Conservation (phyloP, 2,888 invertebrate genomes). For the Gari tellinella region DNA sequence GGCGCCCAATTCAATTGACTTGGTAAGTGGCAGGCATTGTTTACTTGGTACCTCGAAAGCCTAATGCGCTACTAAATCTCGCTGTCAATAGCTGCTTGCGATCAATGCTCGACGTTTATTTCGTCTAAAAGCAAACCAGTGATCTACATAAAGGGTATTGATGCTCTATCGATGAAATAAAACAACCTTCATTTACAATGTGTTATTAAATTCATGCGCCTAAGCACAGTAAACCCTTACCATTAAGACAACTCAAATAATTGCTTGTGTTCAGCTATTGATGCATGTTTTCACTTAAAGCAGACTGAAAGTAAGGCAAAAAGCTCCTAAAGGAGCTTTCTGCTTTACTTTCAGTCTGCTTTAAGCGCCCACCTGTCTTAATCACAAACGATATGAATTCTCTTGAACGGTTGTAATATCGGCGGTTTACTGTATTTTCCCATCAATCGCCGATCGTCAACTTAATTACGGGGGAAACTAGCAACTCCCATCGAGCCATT, state of each 20-base stretch:
- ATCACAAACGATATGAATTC: no score
- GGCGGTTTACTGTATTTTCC: no score
- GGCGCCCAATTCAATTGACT: constrained; percentile 48
- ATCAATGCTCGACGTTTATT: constrained; percentile 33
- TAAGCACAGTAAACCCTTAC: no score
- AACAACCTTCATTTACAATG: constrained; percentile 12
- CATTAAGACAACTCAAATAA: no score
- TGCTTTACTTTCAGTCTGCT: no score
- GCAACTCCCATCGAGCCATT: constrained; percentile 19
- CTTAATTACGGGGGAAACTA: constrained; percentile 30
- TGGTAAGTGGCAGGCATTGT: constrained; percentile 50
- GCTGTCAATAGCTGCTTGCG: constrained; percentile 39
- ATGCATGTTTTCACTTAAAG: no score
- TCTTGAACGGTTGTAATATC: no score
- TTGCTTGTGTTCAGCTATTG: no score
- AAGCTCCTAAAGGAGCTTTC: no score
- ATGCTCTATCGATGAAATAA: constrained; percentile 5
- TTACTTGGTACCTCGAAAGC: constrained; percentile 53
- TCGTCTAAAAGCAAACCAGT: constrained; percentile 30
- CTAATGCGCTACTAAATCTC: constrained; percentile 33
- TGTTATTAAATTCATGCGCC: constrained; percentile 26
- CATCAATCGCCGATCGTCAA: constrained; percentile 22
- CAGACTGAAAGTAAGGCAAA: no score
- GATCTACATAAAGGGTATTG: constrained; percentile 9
- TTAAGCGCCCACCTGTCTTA: no score